A percentile compares a stretch with the other conserved stretches of the same genome.
Conservation (phyloP, 2,113 vertebrate species). For the Todiramphus chloris region DNA sequence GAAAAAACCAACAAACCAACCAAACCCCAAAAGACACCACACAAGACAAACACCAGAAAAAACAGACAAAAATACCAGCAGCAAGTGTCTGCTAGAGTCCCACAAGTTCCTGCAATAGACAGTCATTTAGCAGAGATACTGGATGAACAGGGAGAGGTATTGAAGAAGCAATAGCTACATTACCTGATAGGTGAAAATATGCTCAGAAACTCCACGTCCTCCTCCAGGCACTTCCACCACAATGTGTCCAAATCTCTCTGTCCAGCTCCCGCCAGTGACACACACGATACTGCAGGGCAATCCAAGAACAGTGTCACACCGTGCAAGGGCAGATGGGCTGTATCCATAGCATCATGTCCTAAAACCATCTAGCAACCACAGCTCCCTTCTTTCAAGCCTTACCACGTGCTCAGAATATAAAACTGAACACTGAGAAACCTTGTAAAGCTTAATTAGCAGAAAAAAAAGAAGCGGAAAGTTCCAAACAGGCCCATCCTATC, state of each 20-base stretch:
- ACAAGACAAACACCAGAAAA: neutral
- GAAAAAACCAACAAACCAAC: neutral
- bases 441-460: neutral
- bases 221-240: constrained; percentile 87
- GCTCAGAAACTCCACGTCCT: constrained; percentile 83
- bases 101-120: neutral
- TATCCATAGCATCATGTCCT: neutral
- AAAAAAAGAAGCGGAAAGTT: neutral
- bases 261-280: constrained; percentile 77
- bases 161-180: neutral
- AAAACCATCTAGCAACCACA: neutral
- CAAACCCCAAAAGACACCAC: neutral
- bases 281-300: constrained; percentile 88
- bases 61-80: neutral
- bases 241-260: constrained; percentile 77
- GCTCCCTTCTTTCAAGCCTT: neutral
- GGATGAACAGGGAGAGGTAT: neutral
- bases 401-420: neutral
- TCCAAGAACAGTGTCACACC: constrained; percentile 7
- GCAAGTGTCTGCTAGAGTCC: neutral
- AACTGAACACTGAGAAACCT: neutral
- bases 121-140: neutral
- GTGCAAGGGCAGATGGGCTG: neutral
- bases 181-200: constrained; percentile 93
- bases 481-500: neutral